Base-by-base conservation (phyloP, 2,113 vertebrate genomes). In the Pao palembangensis region DNA sequence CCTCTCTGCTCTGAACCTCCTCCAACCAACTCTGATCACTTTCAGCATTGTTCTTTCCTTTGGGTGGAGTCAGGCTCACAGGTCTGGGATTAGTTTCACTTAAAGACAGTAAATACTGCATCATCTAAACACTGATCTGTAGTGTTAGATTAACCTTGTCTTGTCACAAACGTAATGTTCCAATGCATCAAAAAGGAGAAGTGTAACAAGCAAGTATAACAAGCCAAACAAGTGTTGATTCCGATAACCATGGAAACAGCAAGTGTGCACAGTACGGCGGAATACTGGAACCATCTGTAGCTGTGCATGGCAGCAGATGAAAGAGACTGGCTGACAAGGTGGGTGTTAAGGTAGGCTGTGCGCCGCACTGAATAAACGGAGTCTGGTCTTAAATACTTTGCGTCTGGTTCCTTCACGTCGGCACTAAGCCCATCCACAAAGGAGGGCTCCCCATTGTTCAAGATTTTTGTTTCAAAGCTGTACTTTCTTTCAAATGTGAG, bases 301-400 rank as follows among this genome's bases (percentile, higher is more conserved):
- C 59, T 54, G 61, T 51, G 75, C 62, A 72, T 57, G 71, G 76
- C 72, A 75, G 63, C 19, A 56, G 64, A 82, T 86, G 51, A 87
- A 81, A 88, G 63, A 67, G 69, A 76, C 55, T 12, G 47, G 56
- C 71, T 75, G 65, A 84, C 76, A 61, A 84, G 80, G 78, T 81
- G 64, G 82, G 82, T 81, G 83, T 76, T 55, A 61, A 84, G 64
- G 78, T 78, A 66, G 83, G 77, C 11, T 69, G 75, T 58, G 21
- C 56, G 19, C 55, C 50, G 53, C 51, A 21, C 60, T 55, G 57
- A 75, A 75, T 75, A 82, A 84, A 79, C 64, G 25, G 49, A 67
- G 77, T 77, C 75, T 85, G 76, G 63, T 75, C 74, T 79, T 80
- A 69, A 85, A 79, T 58, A 73, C 58, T 31, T 61, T 55, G 19